Conservation (phyloP, 2,888 invertebrate species). For the Limnephilus rhombicus region DNA sequence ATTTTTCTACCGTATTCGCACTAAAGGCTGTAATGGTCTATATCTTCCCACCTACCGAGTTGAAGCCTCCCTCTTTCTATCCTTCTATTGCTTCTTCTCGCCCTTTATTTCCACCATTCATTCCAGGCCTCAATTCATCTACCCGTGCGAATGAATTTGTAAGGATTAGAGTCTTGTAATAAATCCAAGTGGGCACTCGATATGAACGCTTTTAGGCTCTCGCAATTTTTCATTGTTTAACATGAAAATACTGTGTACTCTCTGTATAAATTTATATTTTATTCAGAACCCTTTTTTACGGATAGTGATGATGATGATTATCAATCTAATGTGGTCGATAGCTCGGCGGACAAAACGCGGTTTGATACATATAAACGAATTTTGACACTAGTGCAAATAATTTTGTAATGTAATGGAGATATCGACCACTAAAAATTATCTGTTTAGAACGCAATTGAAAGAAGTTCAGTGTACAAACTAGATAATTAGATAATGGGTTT, state of each 20-base stretch:
- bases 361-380: too few relatives aligned
- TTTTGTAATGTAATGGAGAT: too few relatives aligned
- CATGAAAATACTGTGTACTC: not conserved
- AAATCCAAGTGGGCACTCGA: not conserved
- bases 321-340: not conserved
- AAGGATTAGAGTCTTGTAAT: constrained; percentile 18
- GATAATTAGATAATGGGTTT: too few relatives aligned
- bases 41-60: not conserved
- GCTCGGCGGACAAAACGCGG: not conserved
- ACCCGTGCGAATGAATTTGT: not conserved
- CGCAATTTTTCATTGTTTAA: not conserved
- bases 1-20: not conserved
- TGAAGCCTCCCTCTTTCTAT: not conserved
- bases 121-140: constrained; percentile 8
- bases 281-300: not conserved
- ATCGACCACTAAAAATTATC: too few relatives aligned
- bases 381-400: too few relatives aligned
- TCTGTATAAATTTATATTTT: not conserved
- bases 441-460: too few relatives aligned
- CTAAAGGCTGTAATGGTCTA: not conserved
- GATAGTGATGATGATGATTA: not conserved
- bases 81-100: not conserved
- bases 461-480: too few relatives aligned
- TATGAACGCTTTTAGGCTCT: not conserved
- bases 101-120: not conserved